phyloP scores from a whole-genome alignment of 2,888 invertebrate species.

The Therioaphis trifolii region DNA sequence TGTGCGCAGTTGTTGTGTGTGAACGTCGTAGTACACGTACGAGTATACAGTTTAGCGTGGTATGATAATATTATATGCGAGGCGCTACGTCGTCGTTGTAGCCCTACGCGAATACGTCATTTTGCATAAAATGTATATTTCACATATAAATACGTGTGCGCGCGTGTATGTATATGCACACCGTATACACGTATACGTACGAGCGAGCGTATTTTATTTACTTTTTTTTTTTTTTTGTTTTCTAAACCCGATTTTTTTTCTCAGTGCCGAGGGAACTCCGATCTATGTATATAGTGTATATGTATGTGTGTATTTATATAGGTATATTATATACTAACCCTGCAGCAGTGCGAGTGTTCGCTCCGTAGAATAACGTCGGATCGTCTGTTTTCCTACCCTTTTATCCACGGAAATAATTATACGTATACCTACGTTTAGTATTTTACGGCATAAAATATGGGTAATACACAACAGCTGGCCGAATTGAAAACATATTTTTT shows the following conservation, averaged over 20 bases:
- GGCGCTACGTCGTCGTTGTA: too few relatives aligned
- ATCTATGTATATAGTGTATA: too few relatives aligned
- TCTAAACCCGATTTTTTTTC: background rate
- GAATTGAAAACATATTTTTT: background rate
- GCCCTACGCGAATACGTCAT: slow-evolving; percentile 6
- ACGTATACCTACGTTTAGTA: background rate
- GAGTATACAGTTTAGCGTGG: background rate
- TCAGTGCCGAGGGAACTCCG: background rate
- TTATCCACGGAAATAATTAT: background rate
- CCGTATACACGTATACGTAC: background rate
- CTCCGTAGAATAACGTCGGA: background rate
- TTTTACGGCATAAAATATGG: background rate
- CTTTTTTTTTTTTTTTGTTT: slow-evolving; percentile 8
- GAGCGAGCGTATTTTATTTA: background rate
- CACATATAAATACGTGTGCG: background rate
- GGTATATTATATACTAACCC: background rate
- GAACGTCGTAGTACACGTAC: background rate
- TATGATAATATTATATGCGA: background rate
- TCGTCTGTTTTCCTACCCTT: background rate
- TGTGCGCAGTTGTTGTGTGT: too few relatives aligned
- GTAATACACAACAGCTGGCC: background rate
- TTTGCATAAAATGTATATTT: background rate
- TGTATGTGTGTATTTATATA: too few relatives aligned
- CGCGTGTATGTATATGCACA: too few relatives aligned
- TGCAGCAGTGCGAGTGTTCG: background rate